Percentiles rank a stretch among this genome's conserved stretches.
Conservation (phyloP, 2,797 vertebrate species). For the Hapalemur alaotrensis region DNA sequence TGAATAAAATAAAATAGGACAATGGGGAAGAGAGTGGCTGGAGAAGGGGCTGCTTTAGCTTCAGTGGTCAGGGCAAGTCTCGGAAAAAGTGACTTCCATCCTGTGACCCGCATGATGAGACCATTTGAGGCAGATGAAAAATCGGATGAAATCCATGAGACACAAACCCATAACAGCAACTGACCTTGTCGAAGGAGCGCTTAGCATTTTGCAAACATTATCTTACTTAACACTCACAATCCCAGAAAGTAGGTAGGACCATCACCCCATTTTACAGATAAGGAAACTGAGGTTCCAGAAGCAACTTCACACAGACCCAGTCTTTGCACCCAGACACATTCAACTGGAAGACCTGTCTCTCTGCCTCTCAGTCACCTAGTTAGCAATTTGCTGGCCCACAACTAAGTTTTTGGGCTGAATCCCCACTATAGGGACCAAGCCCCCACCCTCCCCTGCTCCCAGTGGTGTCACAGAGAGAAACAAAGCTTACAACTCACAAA, state of each 20-base stretch:
- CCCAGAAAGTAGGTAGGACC: background rate
- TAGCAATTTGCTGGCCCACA: background rate
- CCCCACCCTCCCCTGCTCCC: background rate
- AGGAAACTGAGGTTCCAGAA: background rate
- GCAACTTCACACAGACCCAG: background rate
- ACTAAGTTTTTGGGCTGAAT: background rate
- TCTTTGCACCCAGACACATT: background rate
- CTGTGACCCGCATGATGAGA: background rate
- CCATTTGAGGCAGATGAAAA: background rate
- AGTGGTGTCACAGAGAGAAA: background rate
- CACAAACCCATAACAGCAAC: background rate
- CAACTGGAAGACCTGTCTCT: background rate
- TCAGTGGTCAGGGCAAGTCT: background rate
- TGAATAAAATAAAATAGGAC: background rate
- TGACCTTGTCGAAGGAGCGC: fast-evolving
- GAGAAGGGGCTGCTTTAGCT: background rate
- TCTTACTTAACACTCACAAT: background rate
- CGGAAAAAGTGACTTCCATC: background rate
- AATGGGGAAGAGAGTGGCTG: background rate
- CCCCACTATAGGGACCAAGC: background rate
- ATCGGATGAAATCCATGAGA: fast-evolving
- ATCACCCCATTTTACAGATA: background rate
- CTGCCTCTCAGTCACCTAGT: background rate
- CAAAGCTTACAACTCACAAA: background rate
- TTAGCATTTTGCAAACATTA: background rate